Base-by-base conservation (phyloP, 1,140 invertebrate genomes). In the Neodiprion pinetum region DNA sequence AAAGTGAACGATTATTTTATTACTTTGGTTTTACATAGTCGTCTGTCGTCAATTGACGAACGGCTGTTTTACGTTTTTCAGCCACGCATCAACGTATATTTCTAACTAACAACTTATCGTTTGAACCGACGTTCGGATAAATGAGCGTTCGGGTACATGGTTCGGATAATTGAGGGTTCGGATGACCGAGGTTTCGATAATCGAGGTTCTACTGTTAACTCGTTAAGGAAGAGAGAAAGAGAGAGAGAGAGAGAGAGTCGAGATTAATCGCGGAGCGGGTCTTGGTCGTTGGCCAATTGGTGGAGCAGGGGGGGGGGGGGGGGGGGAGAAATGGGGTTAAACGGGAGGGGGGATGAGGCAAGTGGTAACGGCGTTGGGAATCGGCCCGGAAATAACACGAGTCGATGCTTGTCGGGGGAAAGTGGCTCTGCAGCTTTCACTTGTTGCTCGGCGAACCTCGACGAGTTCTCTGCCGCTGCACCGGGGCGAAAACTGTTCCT, bases 341-440 rank as follows among this genome's bases (percentile, higher is more conserved):
- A 48, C 7, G n/a, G 70, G 48, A 4, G 48, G 23, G 9, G 7
- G 70, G 70, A 28, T 7, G 21, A 11, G 67, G 67, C 14, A 10
- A 69, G 14, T 23, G 67, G 28, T 40, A 5, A 40, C 28, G 28
- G 28, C 28, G 28, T 40, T 40, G 28, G 28, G 28, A 40, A 40
- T 40, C 21, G 67, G 67, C 67, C 83, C 85, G 86, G 86, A 88
- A 88, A 87, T 40, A 40, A 40, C 28, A 40, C 84, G 81, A 81
- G 79, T 77, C 80, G 84, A 80, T 61, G 79, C 83, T 80, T 79
- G 79, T 77, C 78, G 81, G 82, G 87, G 85, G 87, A 88, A 88
- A 88, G 87, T 88, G 81, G 85, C 82, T 81, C 75, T 79, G 80
- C 84, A 87, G 85, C 87, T 88, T 88, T 88, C 86, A 87, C 86